phyloP scores from a whole-genome alignment of 2,113 vertebrate genomes.

The Cichladusa arquata region DNA sequence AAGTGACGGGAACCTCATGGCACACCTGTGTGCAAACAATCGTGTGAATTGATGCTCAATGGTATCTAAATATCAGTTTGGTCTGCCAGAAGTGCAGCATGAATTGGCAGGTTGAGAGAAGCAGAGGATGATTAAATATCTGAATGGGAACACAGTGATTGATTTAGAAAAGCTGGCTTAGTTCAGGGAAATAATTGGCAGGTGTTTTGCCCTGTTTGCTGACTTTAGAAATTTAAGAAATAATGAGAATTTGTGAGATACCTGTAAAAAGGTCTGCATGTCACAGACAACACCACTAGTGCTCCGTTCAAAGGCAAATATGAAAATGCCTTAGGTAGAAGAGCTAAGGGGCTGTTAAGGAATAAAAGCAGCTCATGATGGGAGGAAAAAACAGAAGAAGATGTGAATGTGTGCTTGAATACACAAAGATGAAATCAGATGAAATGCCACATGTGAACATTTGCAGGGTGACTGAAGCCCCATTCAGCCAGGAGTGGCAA shows the following conservation, averaged over 20 bases:
- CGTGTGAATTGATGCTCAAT: neutral
- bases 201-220: conserved; percentile 34
- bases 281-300: neutral
- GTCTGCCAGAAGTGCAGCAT: conserved; percentile 25
- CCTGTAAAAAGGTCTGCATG: neutral
- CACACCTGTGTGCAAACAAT: conserved; percentile 34
- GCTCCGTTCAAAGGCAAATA: neutral
- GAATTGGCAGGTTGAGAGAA: conserved; percentile 55
- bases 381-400: neutral
- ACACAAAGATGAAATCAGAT: neutral
- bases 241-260: neutral
- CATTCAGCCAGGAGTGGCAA: neutral
- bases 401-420: neutral
- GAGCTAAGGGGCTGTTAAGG: neutral
- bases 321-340: neutral
- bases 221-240: conserved; percentile 29
- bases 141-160: conserved; percentile 28
- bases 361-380: neutral
- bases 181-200: conserved; percentile 48
- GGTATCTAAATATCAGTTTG: conserved; percentile 11
- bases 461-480: conserved; percentile 7
- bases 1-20: neutral
- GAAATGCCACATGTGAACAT: neutral
- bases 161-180: conserved; percentile 29
- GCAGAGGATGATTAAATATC: conserved; percentile 16